Conservation (phyloP, 2,797 vertebrate species). For the Momotus momota region DNA sequence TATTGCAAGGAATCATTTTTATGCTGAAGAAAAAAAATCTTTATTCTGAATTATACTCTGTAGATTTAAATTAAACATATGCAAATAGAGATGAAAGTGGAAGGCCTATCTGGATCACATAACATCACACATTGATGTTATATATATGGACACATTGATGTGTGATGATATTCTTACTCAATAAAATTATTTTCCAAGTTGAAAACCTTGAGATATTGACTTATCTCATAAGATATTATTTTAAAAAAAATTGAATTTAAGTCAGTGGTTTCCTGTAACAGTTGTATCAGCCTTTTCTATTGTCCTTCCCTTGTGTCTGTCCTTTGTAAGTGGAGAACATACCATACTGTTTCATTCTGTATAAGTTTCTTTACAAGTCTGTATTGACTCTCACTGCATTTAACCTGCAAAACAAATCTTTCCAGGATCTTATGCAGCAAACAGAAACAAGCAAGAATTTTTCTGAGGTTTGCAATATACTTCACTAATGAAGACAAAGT, state of each 20-base stretch:
- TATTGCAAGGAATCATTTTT: background rate
- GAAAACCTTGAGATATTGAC: background rate
- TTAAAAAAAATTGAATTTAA: background rate
- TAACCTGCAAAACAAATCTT: background rate
- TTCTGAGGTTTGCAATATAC: background rate
- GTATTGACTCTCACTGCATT: background rate
- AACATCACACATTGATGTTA: background rate
- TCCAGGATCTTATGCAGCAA: background rate
- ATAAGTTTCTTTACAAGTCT: background rate
- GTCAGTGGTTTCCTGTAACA: background rate
- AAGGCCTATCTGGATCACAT: background rate
- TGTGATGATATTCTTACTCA: background rate
- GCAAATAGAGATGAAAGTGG: background rate
- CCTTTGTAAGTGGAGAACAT: background rate
- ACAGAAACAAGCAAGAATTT: background rate
- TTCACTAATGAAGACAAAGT: background rate
- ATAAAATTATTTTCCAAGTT: background rate
- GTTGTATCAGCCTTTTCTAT: background rate
- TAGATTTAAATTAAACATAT: background rate
- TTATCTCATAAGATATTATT: background rate
- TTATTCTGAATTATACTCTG: background rate
- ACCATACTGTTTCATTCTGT: background rate
- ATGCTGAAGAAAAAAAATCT: background rate
- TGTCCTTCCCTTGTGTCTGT: background rate
- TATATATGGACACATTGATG: background rate